phyloP scores from a whole-genome alignment of 1,140 invertebrate genomes.

The Zaprionus camerounensis region DNA sequence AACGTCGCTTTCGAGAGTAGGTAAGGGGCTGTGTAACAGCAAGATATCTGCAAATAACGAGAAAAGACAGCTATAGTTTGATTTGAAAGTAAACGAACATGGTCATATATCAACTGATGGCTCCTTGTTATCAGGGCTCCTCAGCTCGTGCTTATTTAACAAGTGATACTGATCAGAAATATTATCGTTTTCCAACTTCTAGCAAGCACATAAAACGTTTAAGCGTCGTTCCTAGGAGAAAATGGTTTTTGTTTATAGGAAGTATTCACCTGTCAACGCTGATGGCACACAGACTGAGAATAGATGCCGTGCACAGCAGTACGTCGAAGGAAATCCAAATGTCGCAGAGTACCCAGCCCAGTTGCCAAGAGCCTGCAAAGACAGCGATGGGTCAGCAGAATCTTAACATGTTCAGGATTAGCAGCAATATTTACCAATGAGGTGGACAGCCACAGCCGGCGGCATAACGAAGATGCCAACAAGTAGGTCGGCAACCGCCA shows the following conservation, averaged over 20 bases:
- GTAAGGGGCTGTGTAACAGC: conserved; percentile 93
- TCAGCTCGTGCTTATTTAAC: too few relatives aligned
- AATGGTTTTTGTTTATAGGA: not conserved
- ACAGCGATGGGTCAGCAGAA: not conserved
- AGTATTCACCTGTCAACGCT: conserved; percentile 88
- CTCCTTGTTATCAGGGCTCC: not conserved
- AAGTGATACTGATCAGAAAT: not conserved
- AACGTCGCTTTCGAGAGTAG: conserved; percentile 91
- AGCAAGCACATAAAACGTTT: not conserved
- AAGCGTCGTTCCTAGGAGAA: not conserved
- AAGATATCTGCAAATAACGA: conserved; percentile 87
- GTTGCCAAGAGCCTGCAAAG: conserved; percentile 89
- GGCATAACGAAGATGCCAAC: conserved; percentile 98
- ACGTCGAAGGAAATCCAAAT: conserved; percentile 97
- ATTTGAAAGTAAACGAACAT: not conserved
- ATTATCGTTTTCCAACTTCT: not conserved
- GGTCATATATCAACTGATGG: not conserved
- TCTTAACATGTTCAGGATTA: not conserved
- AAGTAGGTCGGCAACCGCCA: conserved; percentile 95
- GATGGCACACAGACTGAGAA: conserved; percentile 92
- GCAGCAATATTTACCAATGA: conserved; percentile 85
- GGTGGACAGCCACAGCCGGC: conserved; percentile 91
- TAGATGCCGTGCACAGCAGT: conserved; percentile 94
- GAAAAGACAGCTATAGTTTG: not conserved
- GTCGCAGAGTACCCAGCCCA: conserved; percentile 91